A percentile compares a stretch with the other conserved stretches of the same genome.
phyloP scores from a whole-genome alignment of 2,888 invertebrate genomes.

The Hirtodrosophila cameraria region DNA sequence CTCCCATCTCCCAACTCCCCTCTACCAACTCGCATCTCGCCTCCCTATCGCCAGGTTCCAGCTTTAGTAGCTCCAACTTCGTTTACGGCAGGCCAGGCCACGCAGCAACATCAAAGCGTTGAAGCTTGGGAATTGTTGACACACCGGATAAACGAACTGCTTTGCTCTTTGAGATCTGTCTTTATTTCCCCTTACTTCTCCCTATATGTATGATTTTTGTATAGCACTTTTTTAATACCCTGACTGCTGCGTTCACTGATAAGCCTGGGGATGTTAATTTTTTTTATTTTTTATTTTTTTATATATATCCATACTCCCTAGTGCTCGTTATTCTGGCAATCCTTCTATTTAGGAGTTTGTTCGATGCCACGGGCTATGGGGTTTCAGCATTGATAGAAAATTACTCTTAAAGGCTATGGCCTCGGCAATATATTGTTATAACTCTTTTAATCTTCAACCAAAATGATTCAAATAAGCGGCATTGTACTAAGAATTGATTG shows the following conservation, averaged over 20 bases:
- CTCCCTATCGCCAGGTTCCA: slow-evolving; percentile 8
- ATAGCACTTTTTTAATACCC: slow-evolving; percentile 53
- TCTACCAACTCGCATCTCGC: not conserved
- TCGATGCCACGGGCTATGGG: slow-evolving; percentile 44
- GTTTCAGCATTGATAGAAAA: slow-evolving; percentile 37
- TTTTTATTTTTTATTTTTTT: slow-evolving; percentile 41
- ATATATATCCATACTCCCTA: slow-evolving; percentile 38
- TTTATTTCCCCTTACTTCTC: slow-evolving; percentile 2
- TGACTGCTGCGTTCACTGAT: slow-evolving; percentile 68
- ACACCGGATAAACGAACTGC: slow-evolving; percentile 78
- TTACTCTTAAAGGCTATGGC: slow-evolving; percentile 32
- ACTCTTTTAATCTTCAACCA: too few species aligned
- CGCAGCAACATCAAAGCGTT: slow-evolving; percentile 80
- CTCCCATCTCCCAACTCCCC: slow-evolving; percentile 14
- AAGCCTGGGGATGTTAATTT: slow-evolving; percentile 75
- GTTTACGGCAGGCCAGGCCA: slow-evolving; percentile 19
- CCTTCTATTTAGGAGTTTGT: slow-evolving; percentile 32
- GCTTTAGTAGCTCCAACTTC: slow-evolving; percentile 27
- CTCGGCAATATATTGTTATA: too few species aligned
- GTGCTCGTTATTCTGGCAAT: slow-evolving; percentile 23
- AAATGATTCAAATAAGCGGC: too few species aligned
- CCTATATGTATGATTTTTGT: slow-evolving; percentile 24
- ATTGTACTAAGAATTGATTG: too few species aligned
- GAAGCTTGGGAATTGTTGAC: slow-evolving; percentile 82
- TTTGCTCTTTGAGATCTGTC: slow-evolving; percentile 25